Evolutionary conservation across 2,113 vertebrate genomes (phyloP), one percentile per base, ranked within the genome.

Genomic region (Aplodontia rufa): DNA sequence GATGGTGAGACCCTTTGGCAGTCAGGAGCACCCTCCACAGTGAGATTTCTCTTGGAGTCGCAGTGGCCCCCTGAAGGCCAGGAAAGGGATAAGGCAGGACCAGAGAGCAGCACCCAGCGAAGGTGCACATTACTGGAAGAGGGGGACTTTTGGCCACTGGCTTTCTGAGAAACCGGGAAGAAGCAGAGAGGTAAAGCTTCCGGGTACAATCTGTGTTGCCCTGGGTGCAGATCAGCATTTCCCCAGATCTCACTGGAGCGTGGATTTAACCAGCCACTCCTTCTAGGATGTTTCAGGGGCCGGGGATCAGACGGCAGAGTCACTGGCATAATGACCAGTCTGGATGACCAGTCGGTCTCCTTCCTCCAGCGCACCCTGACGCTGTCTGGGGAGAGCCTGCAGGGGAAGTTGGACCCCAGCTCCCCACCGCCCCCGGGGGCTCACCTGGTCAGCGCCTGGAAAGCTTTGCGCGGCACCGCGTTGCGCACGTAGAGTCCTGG

Each of bases 371-470:
- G n/a, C n/a, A 20, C 24, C 58, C 8, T 60, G 30, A 12, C 11
- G 24, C 11, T 1, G 20, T 87, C 37, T 58, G 30, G 42, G 28
- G 68, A 58, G 53, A 75, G 35, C 12, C 32, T 47, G n/a, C n/a
- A n/a, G n/a, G n/a, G n/a, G n/a, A n/a, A n/a, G n/a, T n/a, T n/a
- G n/a, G n/a, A n/a, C n/a, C n/a, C n/a, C n/a, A n/a, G n/a, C n/a
- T n/a, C n/a, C n/a, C n/a, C 80, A 20, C 37, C 16, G 8, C 55
- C 8, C 17, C 7, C 37, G 24, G 42, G 72, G 6, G 20, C n/a
- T 26, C 26, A 99, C 99, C 98, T 98, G 97, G 97, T 97, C 93
- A 99, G 97, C 47, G 99, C 98, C 69, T 99, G 98, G 96, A 99
- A 98, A 75, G 98, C 98, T 0, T 72, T 82, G 8, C 40, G 84